Evolutionary conservation across 2,797 vertebrate species (phyloP).

Genomic region (Chaenodraco wilsoni): DNA sequence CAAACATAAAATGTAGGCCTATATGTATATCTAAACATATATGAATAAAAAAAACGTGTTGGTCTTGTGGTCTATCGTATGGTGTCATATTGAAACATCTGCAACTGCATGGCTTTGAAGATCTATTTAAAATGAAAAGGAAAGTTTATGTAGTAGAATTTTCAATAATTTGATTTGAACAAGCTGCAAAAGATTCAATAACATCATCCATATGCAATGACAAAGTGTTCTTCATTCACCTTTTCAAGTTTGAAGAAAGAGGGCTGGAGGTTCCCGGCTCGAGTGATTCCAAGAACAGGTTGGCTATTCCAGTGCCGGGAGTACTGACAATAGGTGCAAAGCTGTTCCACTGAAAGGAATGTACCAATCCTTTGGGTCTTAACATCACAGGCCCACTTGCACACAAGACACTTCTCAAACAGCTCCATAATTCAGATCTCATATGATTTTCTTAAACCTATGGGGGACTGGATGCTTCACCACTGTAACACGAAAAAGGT

Average conservation of each 20-base stretch:
- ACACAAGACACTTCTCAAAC: neutral
- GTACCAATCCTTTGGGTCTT: neutral
- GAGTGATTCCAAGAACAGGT: slow-evolving; percentile 18
- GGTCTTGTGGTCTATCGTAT: too few species aligned
- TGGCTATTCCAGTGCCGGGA: slow-evolving; percentile 21
- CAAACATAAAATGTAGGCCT: too few species aligned
- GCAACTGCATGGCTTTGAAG: neutral
- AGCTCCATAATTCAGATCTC: slow-evolving; percentile 1
- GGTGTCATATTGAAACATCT: neutral
- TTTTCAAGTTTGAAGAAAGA: slow-evolving; percentile 22
- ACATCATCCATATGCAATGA: neutral
- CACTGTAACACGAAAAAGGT: neutral
- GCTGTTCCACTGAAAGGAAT: slow-evolving; percentile 2
- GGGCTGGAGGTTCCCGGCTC: slow-evolving; percentile 14
- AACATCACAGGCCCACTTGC: neutral
- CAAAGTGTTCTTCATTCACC: slow-evolving; percentile 1
- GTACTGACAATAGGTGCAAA: slow-evolving; percentile 15
- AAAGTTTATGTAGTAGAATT: neutral
- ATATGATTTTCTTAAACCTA: neutral
- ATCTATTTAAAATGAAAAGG: neutral
- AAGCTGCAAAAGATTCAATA: neutral
- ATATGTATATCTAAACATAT: too few species aligned
- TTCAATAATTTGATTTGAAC: neutral
- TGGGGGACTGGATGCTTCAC: neutral
- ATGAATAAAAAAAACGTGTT: too few species aligned